Base-by-base conservation (phyloP, 2,113 vertebrate genomes). In the Albula goreensis region DNA sequence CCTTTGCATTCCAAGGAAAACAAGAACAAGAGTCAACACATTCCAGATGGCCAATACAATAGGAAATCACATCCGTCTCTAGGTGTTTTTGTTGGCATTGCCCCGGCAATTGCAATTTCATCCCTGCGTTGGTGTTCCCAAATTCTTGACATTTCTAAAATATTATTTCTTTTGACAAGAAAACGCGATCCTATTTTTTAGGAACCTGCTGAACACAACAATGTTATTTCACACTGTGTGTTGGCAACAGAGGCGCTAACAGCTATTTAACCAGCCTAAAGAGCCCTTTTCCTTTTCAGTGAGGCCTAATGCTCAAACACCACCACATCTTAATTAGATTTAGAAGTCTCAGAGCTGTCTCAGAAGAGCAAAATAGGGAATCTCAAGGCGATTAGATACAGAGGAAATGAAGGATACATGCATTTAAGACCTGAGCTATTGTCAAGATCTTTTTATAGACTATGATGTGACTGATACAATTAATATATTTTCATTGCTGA, bases 71-170 rank as follows among this genome's bases (percentile, higher is more conserved):
- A 96, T 96, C 94, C 92, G 90, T 92, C 92, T 94, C 89, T 57
- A 88, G 91, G 88, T 93, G 92, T 95, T 97, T 96, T 93, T 95
- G 91, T 92, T 96, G 96, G 95, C 96, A 91, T 95, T 91, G 85
- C 90, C 90, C 93, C 93, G 94, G 91, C 94, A 96, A 95, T 92
- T 94, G 93, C 94, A 96, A 96, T 95, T 96, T 96, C 92, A 96
- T 94, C 94, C 89, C 0, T 0, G 86, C 88, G 93, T 94, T 96
- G 95, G 92, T 94, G 95, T 97, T 96, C 93, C 95, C 93, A 89
- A 96, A 96, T 96, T 95, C 94, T 95, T 96, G 94, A 93, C 94
- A 96, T 96, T 95, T 95, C 89, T 91, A 85, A 89, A 90, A 91
- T 89, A 93, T 92, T 91, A 94, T 4, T 53, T 92, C 86, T 85